phyloP scores from a whole-genome alignment of 2,888 invertebrate species.

The Mechanitis mazaeus region DNA sequence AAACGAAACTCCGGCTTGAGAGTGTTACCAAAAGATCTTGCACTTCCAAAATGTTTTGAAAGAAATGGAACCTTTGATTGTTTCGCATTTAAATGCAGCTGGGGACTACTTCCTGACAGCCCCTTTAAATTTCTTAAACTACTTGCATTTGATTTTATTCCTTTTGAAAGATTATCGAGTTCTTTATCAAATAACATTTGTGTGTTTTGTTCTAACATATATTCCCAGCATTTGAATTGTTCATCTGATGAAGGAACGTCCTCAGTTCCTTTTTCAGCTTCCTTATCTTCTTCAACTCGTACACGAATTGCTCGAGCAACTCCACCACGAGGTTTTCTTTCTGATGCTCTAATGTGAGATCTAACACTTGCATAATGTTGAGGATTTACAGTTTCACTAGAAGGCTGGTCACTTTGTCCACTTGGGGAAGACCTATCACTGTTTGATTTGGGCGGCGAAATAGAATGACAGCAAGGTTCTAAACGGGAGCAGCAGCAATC shows the following conservation, averaged over 20 bases:
- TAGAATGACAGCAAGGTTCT: slow-evolving; percentile 77
- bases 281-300: slow-evolving; percentile 79
- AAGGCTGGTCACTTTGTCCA: slow-evolving; percentile 87
- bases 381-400: slow-evolving; percentile 58
- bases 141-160: slow-evolving; percentile 73
- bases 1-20: slow-evolving; percentile 78
- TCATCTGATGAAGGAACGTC: slow-evolving; percentile 82
- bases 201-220: slow-evolving; percentile 93
- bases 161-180: slow-evolving; percentile 85
- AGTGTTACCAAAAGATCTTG: slow-evolving; percentile 84
- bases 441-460: slow-evolving; percentile 61
- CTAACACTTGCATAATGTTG: slow-evolving; percentile 73
- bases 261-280: slow-evolving; percentile 63
- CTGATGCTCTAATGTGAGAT: slow-evolving; percentile 59
- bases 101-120: slow-evolving; percentile 84
- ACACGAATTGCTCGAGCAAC: slow-evolving; percentile 80
- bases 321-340: slow-evolving; percentile 75
- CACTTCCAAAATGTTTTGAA: slow-evolving; percentile 87
- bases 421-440: slow-evolving; percentile 90
- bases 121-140: slow-evolving; percentile 76
- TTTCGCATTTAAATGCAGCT: slow-evolving; percentile 71
- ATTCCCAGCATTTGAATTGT: slow-evolving; percentile 95
- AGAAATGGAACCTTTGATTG: slow-evolving; percentile 74
- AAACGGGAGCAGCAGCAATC: slow-evolving; percentile 79
- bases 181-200: slow-evolving; percentile 92